Evolutionary conservation across 1,140 invertebrate species (phyloP), one percentile per base, ranked within the genome.

Genomic region (Camponotus pennsylvanicus): DNA sequence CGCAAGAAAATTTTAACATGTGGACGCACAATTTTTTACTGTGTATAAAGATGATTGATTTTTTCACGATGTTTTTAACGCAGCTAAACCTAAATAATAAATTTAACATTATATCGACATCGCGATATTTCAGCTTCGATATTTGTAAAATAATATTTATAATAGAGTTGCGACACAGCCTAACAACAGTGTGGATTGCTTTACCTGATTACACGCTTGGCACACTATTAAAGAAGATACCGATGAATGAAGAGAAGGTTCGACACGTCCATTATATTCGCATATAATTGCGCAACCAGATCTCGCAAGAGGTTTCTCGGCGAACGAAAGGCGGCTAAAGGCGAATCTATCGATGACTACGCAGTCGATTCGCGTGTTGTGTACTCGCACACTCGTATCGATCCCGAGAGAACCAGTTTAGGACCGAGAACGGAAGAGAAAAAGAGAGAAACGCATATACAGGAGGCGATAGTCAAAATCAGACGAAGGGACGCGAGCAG

Each of bases 331-430:
- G 67, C 67, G 45, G 55, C 40, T 37, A 67, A 18, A 49, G 59
- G 37, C 67, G 69, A 64, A 88, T 88, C 75, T 89, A 86, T 89
- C 75, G 87, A 88, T 88, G 67, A 63, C 27, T 34, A 34, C 63
- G 49, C 34, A 18, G 21, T 45, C 63, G 75, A 73, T 85, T 67
- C 49, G 67, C 77, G 37, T 71, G 67, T 45, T 75, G 40, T 66
- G 32, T 45, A 69, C 64, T 66, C 66, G 42, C 15, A 55, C 52
- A 61, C 49, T 57, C 71, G 77, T 63, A 70, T 86, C 61, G 77
- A 90, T 90, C 57, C 32, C 75, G 55, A 85, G 84, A 85, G 83
- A 91, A 91, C 89, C 89, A 90, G 89, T 91, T 91, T 91, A 90
- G 89, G 78, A 87, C 88, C 67, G 45, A 55, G 15, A 15, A 66